phyloP scores from a whole-genome alignment of 2,797 vertebrate genomes.

The Phataginus tetradactyla region DNA sequence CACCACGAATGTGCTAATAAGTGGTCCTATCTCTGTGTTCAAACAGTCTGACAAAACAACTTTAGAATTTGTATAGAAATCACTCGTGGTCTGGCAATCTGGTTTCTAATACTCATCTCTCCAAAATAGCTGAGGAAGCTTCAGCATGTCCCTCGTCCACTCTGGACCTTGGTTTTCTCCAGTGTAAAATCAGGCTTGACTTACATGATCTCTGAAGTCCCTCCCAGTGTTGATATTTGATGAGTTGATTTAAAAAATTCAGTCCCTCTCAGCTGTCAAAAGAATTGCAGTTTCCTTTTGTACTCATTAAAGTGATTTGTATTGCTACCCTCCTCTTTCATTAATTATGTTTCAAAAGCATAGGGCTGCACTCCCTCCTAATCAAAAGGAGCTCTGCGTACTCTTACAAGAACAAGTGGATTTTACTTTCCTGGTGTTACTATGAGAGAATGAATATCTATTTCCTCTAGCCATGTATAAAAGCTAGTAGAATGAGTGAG shows the following conservation, averaged over 20 bases:
- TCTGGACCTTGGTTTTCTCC: background rate
- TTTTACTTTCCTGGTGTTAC: background rate
- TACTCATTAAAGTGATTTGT: conserved; percentile 29
- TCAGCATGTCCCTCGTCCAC: background rate
- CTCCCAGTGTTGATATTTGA: conserved; percentile 13
- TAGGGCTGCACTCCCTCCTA: background rate
- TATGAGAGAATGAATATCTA: background rate
- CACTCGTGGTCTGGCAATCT: background rate
- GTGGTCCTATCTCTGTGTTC: background rate
- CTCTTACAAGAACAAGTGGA: background rate
- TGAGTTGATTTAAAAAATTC: conserved; percentile 34
- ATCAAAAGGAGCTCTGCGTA: background rate
- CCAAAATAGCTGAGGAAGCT: background rate
- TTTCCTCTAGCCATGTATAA: background rate
- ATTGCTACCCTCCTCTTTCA: background rate
- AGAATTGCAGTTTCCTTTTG: conserved; percentile 12
- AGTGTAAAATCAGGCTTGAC: conserved; percentile 8
- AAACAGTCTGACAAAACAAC: background rate
- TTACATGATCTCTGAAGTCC: background rate
- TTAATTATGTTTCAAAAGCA: conserved; percentile 9
- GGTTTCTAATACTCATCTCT: background rate
- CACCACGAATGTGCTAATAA: background rate
- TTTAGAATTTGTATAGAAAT: background rate
- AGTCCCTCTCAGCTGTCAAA: background rate
- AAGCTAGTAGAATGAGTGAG: background rate